Base-by-base conservation (phyloP, 2,888 invertebrate species). In the Podabrus alpinus region DNA sequence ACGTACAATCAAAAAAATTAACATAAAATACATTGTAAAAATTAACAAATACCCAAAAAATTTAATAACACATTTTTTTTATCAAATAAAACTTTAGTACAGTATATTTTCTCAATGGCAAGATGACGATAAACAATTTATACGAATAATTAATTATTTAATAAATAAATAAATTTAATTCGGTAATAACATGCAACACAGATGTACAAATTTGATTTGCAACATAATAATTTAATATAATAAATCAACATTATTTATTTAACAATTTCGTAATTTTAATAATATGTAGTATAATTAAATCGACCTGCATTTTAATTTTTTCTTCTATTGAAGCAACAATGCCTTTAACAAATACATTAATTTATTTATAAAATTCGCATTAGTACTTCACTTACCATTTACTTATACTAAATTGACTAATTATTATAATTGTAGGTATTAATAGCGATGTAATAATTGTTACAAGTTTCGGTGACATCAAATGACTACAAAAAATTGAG, bases 221-320 rank as follows among this genome's bases (percentile, higher is more conserved):
- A 71, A 74, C 74, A 70, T 29, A 70, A 59, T 59, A 71, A 29
- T 67, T 68, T 66, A 66, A 72, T 21, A 64, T 59, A 72, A 75
- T 75, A 72, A 75, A 75, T 69, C 66, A 75, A 75, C 72, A 72
- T 69, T 69, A 75, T 75, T 73, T 73, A 66, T 17, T 73, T 75
- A 75, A 75, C 75, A 69, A 72, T 24, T 74, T 67, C 62, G 69
- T 71, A 70, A 66, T 67, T 67, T 70, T 70, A 74, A 62, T 69
- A 69, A 62, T 69, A 69, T 74, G 59, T 60, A 21, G 45, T n/a
- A 45, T 66, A 21, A 59, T 61, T 62, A 68, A 45, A 45, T 45
- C 45, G 45, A 45, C 45, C 45, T 45, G 45, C 45, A 45, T n/a
- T 45, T 45, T 45, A 45, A 45, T 45, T n/a, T 45, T n/a, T 45